Evolutionary conservation across 2,888 invertebrate species (phyloP).

Genomic region (Eremobia ochroleuca): DNA sequence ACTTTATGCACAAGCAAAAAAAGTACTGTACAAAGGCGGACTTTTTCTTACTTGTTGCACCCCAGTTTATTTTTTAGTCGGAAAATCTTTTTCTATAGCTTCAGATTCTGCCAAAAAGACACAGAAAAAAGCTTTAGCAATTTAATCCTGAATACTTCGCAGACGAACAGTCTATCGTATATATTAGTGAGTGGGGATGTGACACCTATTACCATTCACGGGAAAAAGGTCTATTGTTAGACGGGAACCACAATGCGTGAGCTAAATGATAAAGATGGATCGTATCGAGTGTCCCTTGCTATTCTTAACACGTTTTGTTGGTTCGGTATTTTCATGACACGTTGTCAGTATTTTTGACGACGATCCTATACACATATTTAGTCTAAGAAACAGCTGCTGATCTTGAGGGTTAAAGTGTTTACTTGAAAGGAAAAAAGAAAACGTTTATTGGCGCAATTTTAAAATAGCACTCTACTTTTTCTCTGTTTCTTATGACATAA

Average conservation of each 20-base stretch:
- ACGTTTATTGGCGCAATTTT: neutral
- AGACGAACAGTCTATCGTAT: neutral
- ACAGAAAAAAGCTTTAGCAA: neutral
- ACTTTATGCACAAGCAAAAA: too few species aligned
- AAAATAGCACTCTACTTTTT: too few species aligned
- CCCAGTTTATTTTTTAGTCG: neutral
- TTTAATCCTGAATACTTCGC: neutral
- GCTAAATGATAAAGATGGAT: conserved; percentile 39
- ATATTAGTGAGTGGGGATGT: conserved; percentile 15
- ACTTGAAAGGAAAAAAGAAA: neutral
- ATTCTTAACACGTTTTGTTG: conserved; percentile 37
- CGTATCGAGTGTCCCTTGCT: conserved; percentile 29
- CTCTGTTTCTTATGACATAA: too few species aligned
- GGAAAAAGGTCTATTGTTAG: conserved; percentile 37
- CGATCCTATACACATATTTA: conserved; percentile 31
- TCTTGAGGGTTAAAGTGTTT: neutral
- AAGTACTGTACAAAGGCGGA: too few species aligned
- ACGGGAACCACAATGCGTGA: conserved; percentile 20
- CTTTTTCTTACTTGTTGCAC: too few species aligned
- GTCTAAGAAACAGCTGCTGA: neutral
- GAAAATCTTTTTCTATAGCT: too few species aligned
- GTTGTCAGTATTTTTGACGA: conserved; percentile 41
- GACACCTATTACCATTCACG: conserved; percentile 22
- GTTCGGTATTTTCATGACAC: conserved; percentile 27
- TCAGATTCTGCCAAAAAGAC: too few species aligned